Base-by-base conservation (phyloP, 2,888 invertebrate genomes). In the Pilophorus perplexus region DNA sequence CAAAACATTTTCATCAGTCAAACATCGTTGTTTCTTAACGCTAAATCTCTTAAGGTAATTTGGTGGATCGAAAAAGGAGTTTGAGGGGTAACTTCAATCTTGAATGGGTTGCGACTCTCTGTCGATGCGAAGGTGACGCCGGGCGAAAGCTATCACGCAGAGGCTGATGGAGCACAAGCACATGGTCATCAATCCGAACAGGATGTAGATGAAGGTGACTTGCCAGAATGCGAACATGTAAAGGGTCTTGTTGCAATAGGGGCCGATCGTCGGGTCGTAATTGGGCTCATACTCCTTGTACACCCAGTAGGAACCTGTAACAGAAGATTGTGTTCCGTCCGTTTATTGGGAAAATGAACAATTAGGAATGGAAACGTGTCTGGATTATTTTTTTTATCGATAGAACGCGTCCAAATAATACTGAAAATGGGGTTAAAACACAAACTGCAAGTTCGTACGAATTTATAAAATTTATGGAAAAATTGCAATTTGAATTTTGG, bases 211-310 rank as follows among this genome's bases (percentile, higher is more conserved):
- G 3, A 82, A 79, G 0, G 85, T 85, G 40, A 85, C 83, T 33
- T 85, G 76, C 85, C 85, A 86, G 76, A 86, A 86, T n/a, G 87
- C 82, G 74, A 84, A 86, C 72, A 83, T 77, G 76, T 86, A 86
- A 23, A 86, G 76, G n/a, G 82, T 83, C 74, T 81, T 82, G 74
- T 86, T 82, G 76, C 87, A 87, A 75, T 84, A 86, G 72, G 78
- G 76, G 20, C 80, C 78, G 14, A 73, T 71, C 3, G 76, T 71
- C 20, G 79, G 79, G 72, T 81, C 79, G 72, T 81, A 83, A 73
- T 82, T 81, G 55, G 84, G 85, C 74, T 84, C 80, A 72, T 84
- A 83, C 69, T 83, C 83, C 73, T 84, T 82, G 74, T 86, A 87
- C 1, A 86, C 84, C 85, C 85, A 86, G 67, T 85, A 83, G 59